A percentile compares a stretch with the other conserved stretches of the same genome.
These are phyloP conservation scores for Centropus unirufus DNA, from an alignment of 2,113 vertebrate species.

Conservation along the genomic window DNA sequence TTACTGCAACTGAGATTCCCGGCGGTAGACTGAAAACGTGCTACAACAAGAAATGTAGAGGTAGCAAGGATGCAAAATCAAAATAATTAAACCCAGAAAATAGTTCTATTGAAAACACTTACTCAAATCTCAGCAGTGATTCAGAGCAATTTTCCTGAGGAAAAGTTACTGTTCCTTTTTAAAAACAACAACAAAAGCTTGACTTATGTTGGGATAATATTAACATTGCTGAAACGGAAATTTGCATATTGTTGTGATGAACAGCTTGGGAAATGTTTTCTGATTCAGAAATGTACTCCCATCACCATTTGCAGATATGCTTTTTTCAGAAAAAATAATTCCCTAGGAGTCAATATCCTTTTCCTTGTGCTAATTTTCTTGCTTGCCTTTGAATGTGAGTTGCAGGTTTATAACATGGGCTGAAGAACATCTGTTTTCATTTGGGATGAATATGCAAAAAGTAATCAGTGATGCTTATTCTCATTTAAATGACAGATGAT, in stretches of 20 bases:
- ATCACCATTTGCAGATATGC: not conserved
- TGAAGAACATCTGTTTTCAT: constrained; percentile 33
- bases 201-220: not conserved
- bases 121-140: not conserved
- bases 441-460: constrained; percentile 19
- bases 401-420: not conserved
- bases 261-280: not conserved
- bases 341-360: not conserved
- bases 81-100: constrained; percentile 25
- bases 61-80: constrained; percentile 6
- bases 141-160: constrained; percentile 2
- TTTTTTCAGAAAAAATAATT: not conserved
- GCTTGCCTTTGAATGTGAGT: not conserved
- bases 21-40: not conserved
- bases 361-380: not conserved
- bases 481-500: constrained; percentile 18
- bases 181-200: not conserved
- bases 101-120: not conserved
- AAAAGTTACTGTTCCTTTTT: not conserved
- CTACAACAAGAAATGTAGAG: not conserved
- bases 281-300: not conserved
- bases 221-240: not conserved
- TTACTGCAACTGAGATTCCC: not conserved
- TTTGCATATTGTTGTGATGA: not conserved
- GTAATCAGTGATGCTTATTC: constrained; percentile 6